These are phyloP conservation scores for Vanessa tameamea DNA, from an alignment of 1,140 invertebrate genomes.

Conservation along the genomic window DNA sequence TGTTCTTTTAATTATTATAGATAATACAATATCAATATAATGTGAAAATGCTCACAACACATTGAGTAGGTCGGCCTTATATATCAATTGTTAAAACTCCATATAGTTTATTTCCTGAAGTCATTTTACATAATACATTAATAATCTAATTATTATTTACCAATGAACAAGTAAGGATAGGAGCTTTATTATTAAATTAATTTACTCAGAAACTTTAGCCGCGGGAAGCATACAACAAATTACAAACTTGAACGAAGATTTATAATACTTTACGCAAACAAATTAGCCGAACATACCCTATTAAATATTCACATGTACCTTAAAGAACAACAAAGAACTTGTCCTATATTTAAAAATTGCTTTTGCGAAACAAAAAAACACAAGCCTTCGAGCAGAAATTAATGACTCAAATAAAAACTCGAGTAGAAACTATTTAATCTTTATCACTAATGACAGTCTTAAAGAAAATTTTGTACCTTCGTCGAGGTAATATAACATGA, in stretches of 20 bases:
- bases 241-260: constrained; percentile 17
- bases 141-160: too few relatives aligned
- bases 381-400: constrained; percentile 12
- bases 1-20: background rate
- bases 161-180: background rate
- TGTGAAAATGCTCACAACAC: too few relatives aligned
- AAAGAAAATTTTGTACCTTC: constrained; percentile 28
- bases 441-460: constrained; percentile 23
- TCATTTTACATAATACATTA: too few relatives aligned
- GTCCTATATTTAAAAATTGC: background rate
- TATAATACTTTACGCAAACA: constrained; percentile 18
- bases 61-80: too few relatives aligned
- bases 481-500: constrained; percentile 40
- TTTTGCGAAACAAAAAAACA: background rate
- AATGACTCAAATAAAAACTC: constrained; percentile 31
- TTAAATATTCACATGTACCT: constrained; percentile 12
- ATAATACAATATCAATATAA: too few relatives aligned
- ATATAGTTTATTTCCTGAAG: too few relatives aligned
- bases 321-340: background rate
- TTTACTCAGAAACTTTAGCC: constrained; percentile 2
- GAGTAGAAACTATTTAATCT: constrained; percentile 32
- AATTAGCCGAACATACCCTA: constrained; percentile 13
- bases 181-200: constrained; percentile 20
- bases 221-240: constrained; percentile 18
- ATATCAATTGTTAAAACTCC: too few relatives aligned